phyloP scores from a whole-genome alignment of 2,113 vertebrate species.

The Glaucidium brasilianum region DNA sequence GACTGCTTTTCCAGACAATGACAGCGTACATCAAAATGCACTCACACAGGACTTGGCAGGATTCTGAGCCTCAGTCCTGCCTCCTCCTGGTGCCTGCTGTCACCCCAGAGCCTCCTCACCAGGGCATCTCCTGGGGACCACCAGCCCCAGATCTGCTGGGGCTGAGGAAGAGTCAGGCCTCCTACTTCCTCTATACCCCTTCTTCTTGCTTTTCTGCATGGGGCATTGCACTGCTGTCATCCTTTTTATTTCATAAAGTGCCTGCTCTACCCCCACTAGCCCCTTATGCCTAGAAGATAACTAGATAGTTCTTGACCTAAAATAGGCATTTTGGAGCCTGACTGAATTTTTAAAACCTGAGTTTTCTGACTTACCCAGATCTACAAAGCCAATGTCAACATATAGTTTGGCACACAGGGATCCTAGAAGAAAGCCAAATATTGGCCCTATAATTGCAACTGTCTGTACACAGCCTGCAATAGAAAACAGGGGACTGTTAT shows the following conservation, averaged over 20 bases:
- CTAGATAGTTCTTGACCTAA: background rate
- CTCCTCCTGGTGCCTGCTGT: background rate
- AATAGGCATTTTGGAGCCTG: background rate
- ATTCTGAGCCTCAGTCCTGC: background rate
- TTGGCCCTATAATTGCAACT: constrained; percentile 88
- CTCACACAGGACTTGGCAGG: accelerated
- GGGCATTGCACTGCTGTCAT: background rate
- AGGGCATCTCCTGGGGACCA: background rate
- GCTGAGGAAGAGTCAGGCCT: background rate
- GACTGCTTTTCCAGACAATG: background rate
- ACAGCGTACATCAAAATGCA: background rate
- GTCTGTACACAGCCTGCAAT: constrained; percentile 88
- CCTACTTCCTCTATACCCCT: background rate
- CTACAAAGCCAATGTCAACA: constrained; percentile 89
- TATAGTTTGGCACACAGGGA: constrained; percentile 91
- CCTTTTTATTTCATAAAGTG: background rate
- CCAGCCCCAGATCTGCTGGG: background rate
- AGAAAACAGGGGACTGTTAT: background rate
- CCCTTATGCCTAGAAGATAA: background rate
- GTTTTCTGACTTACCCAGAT: constrained; percentile 80
- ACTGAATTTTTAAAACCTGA: background rate
- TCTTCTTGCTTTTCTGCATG: background rate
- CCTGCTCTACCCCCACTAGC: background rate
- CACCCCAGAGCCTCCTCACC: background rate
- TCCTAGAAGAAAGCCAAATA: constrained; percentile 92